phyloP scores from a whole-genome alignment of 2,797 vertebrate genomes.

The Fringilla coelebs region DNA sequence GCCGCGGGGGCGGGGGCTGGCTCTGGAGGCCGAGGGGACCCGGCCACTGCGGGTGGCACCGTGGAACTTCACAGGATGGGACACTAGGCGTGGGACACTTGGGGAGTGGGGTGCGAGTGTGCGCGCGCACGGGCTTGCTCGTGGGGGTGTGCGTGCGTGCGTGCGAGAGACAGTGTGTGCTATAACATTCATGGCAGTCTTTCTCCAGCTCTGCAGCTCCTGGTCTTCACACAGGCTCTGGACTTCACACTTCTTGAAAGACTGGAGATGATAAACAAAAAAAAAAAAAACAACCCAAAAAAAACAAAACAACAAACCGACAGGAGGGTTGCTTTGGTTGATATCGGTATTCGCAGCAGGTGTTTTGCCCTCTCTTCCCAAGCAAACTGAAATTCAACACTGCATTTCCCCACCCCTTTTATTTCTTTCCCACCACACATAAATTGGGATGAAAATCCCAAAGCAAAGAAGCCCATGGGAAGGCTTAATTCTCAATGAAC shows the following conservation, averaged over 20 bases:
- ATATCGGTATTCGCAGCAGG: rapidly evolving
- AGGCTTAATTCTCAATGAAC: not conserved
- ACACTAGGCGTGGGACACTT: conserved; percentile 69
- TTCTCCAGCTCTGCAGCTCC: conserved; percentile 72
- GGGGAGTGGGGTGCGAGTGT: conserved; percentile 52
- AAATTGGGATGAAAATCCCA: not conserved
- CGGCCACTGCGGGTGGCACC: conserved; percentile 75
- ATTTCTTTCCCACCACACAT: rapidly evolving
- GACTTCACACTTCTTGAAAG: conserved; percentile 61
- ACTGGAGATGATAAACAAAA: conserved; percentile 4
- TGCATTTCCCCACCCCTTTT: rapidly evolving
- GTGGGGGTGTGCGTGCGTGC: conserved; percentile 56
- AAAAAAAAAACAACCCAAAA: not conserved
- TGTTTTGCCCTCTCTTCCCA: not conserved
- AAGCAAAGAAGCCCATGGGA: not conserved
- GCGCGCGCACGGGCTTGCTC: conserved; percentile 50
- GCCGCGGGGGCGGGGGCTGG: conserved; percentile 49
- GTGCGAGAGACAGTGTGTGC: conserved; percentile 73
- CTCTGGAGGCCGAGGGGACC: conserved; percentile 63
- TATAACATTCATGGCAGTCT: conserved; percentile 78
- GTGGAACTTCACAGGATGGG: conserved; percentile 78
- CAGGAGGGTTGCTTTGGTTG: not conserved
- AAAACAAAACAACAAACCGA: not conserved
- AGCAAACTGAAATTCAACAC: not conserved
- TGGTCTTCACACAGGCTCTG: conserved; percentile 67